Evolutionary conservation across 1,140 invertebrate species (phyloP), one percentile per base, ranked within the genome.

Genomic region (Aradophagus sp.): DNA sequence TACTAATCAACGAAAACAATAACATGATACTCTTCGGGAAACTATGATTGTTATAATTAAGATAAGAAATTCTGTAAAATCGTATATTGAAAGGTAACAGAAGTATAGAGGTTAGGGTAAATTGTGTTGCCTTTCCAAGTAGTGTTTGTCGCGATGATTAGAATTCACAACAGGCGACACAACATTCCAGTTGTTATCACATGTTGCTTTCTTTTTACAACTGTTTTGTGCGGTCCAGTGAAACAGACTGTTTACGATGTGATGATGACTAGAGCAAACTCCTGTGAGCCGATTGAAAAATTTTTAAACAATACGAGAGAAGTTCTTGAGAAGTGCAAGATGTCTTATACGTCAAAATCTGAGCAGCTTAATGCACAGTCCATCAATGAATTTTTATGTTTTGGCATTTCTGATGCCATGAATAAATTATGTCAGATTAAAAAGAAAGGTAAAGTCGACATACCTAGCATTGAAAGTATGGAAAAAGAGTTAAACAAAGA

Each of bases 401-500:
- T 27, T 27, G 39, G 12, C 5, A 42, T 42, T 15, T 42, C 14
- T 29, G 39, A 42, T 2, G 39, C 23, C 2, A 15, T 16, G 7
- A 27, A 0, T 0, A 42, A 29, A 10, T 12, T 29, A 7, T 42
- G 39, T 6, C 12, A 42, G 26, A 32, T 13, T 14, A 32, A 32
- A 32, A 8, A 12, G 2, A 32, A 3, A 7, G 1, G 1, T 35
- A 7, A 7, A 12, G 13, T 35, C 6, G 10, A 1, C 2, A 15
- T 2, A 35, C 10, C 8, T 23, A 23, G 20, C 8, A 23, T 8
- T 5, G 8, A 23, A 23, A 23, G 20, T 23, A 5, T 23, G 8
- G 20, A 23, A 5, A 23, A 8, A 5, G 20, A 5, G 8, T 8
- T 5, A 23, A 23, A 23, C 8, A 23, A 23, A 23, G n/a, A n/a